These are phyloP conservation scores for Romanogobio albipinnatus DNA, from an alignment of 2,113 vertebrate genomes.

Conservation along the genomic window DNA sequence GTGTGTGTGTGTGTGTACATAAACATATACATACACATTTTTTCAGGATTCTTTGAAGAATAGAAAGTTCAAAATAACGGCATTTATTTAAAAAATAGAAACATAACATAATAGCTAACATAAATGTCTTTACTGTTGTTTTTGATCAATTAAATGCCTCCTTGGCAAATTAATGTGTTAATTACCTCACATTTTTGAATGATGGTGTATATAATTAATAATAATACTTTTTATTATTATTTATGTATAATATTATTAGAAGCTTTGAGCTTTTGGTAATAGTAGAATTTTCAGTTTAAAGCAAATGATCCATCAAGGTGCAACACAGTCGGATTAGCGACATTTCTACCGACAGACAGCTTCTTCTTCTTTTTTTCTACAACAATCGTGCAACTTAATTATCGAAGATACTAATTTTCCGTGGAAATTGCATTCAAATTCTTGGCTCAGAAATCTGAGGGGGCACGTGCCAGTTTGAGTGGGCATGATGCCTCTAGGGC, in stretches of 20 bases:
- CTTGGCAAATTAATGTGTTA: not conserved
- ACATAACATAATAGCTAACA: not conserved
- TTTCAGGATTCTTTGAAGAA: too few species aligned
- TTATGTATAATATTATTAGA: not conserved
- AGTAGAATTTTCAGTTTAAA: not conserved
- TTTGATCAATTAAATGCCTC: not conserved
- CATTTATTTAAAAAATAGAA: too few species aligned
- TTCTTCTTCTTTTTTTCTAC: not conserved
- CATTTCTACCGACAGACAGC: not conserved
- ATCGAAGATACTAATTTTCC: not conserved
- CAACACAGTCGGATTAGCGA: not conserved
- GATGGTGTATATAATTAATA: not conserved
- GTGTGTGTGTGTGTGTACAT: too few species aligned
- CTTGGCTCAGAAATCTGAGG: not conserved
- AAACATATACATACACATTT: too few species aligned
- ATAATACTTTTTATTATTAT: not conserved
- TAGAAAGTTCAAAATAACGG: too few species aligned
- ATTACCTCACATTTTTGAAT: not conserved
- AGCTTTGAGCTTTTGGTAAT: not conserved
- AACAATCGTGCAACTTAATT: not conserved
- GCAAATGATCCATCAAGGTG: not conserved
- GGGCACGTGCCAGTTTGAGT: slow-evolving; percentile 22
- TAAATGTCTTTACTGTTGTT: not conserved
- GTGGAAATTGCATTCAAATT: not conserved
- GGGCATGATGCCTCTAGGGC: not conserved